phyloP scores from a whole-genome alignment of 2,888 invertebrate species.

The Pegoplata infirma region DNA sequence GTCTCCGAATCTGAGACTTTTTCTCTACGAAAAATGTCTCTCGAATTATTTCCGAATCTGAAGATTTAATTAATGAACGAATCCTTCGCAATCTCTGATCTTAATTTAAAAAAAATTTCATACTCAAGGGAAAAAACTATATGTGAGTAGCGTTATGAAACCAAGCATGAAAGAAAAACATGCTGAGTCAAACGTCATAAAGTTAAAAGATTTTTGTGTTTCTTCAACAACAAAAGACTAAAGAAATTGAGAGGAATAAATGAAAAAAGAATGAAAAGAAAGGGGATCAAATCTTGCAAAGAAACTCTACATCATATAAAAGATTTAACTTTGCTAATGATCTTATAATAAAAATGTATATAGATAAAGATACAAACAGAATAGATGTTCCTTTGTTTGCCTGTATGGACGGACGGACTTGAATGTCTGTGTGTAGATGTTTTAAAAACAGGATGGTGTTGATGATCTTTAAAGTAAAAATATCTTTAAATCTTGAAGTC shows the following conservation, averaged over 20 bases:
- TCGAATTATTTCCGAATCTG: no score
- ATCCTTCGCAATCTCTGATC: neutral
- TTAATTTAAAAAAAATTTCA: neutral
- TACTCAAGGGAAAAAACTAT: neutral
- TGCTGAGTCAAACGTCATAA: slow-evolving; percentile 59
- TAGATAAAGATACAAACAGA: neutral
- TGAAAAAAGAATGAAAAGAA: slow-evolving; percentile 7
- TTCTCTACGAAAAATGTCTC: no score
- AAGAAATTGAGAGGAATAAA: no score
- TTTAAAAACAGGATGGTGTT: neutral
- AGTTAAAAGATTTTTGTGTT: slow-evolving; percentile 39
- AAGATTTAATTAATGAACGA: neutral
- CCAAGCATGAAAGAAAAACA: slow-evolving; percentile 39
- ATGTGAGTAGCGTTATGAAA: slow-evolving; percentile 22
- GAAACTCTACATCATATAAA: neutral
- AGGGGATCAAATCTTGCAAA: slow-evolving; percentile 1
- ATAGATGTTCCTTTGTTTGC: neutral
- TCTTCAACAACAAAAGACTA: neutral
- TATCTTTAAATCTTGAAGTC: neutral
- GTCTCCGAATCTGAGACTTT: no score
- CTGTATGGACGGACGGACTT: neutral
- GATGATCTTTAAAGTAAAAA: neutral
- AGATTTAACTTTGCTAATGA: slow-evolving; percentile 13
- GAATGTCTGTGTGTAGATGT: neutral
- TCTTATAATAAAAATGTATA: slow-evolving; percentile 6